Conservation (phyloP, 2,113 vertebrate species). For the Sinocyclocheilus rhinocerous region DNA sequence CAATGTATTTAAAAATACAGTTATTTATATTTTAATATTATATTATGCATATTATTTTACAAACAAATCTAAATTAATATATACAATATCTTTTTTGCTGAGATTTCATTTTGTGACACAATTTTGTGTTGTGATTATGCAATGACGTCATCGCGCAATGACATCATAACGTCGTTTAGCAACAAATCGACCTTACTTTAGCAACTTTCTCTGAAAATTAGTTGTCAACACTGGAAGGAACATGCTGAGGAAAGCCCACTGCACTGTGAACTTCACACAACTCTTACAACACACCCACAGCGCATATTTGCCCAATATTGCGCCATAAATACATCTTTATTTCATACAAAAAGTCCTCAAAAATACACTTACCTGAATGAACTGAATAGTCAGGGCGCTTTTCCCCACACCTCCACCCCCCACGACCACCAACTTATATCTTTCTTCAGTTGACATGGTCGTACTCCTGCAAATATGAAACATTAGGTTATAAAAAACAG, state of each 20-base stretch:
- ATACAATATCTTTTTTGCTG: too few relatives aligned
- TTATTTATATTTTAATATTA: too few relatives aligned
- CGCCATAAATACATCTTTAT: not conserved
- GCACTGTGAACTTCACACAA: not conserved
- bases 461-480: not conserved
- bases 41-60: too few relatives aligned
- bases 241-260: conserved; percentile 42
- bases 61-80: too few relatives aligned
- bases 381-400: conserved; percentile 93
- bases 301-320: not conserved
- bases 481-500: not conserved
- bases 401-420: conserved; percentile 93
- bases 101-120: too few relatives aligned
- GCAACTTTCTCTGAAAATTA: too few relatives aligned
- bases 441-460: conserved; percentile 80
- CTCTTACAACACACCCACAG: conserved; percentile 6
- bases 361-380: conserved; percentile 84
- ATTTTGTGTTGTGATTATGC: too few relatives aligned
- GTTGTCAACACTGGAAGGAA: not conserved
- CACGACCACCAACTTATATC: conserved; percentile 92
- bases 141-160: too few relatives aligned
- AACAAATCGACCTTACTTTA: too few relatives aligned
- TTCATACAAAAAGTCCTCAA: not conserved
- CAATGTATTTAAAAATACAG: too few relatives aligned
- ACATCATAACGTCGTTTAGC: too few relatives aligned